Conservation (phyloP, 2,888 invertebrate genomes). For the Conchocele bisecta region DNA sequence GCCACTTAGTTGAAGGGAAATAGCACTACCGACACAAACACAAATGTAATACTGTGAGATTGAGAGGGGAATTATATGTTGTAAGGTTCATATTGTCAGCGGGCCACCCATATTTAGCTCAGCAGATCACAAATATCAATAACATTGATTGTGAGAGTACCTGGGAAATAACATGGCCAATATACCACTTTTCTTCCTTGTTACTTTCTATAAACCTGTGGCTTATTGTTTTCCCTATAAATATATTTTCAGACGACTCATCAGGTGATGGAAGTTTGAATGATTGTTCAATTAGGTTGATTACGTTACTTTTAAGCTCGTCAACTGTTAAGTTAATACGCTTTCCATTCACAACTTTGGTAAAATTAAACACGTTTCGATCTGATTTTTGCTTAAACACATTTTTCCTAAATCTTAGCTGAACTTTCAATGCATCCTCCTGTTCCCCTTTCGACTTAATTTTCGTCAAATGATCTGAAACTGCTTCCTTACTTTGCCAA, state of each 20-base stretch:
- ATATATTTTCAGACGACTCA: neutral
- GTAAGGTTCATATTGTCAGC: no score
- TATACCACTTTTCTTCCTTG: constrained; percentile 16
- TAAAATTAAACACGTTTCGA: neutral
- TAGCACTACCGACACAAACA: no score
- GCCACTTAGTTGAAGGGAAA: no score
- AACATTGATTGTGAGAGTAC: neutral
- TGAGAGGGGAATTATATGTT: no score
- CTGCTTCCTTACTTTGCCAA: constrained; percentile 15
- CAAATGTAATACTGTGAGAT: no score
- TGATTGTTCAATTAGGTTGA: neutral
- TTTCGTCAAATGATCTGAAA: constrained; percentile 3
- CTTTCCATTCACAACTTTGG: neutral
- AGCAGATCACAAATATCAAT: no score
- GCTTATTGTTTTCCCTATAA: constrained; percentile 10
- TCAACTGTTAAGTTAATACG: neutral
- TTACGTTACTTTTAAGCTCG: constrained; percentile 16
- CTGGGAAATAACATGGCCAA: constrained; percentile 23
- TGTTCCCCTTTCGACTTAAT: constrained; percentile 1
- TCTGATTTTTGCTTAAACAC: constrained; percentile 25
- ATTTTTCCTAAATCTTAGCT: constrained; percentile 26
- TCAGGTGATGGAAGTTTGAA: constrained; percentile 6
- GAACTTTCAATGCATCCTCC: constrained; percentile 20
- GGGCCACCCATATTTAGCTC: no score
- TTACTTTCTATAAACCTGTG: constrained; percentile 13